A percentile compares a stretch with the other conserved stretches of the same genome.
Evolutionary conservation across 2,797 vertebrate species (phyloP).

Genomic region (Sternotherus odoratus): DNA sequence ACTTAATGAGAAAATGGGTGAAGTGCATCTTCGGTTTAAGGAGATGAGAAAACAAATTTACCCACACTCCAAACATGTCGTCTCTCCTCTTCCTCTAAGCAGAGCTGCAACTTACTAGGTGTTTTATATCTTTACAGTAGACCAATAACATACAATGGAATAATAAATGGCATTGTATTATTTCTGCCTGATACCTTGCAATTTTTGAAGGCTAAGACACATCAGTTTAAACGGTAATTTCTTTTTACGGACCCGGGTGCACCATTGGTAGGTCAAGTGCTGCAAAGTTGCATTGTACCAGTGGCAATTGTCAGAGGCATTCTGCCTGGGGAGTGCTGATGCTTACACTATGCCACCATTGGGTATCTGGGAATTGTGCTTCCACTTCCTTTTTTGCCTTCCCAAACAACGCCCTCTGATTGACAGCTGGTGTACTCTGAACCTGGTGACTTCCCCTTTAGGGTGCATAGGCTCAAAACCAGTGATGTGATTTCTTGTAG

Average conservation of each 20-base stretch:
- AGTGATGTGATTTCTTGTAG: not conserved
- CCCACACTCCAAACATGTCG: not conserved
- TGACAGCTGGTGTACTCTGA: not conserved
- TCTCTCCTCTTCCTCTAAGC: not conserved
- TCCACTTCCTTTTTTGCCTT: not conserved
- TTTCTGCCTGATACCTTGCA: no score
- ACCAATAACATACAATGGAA: not conserved
- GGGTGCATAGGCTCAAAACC: accelerated
- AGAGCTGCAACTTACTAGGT: not conserved
- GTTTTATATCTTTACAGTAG: not conserved
- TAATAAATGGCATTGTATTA: not conserved
- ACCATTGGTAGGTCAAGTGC: not conserved
- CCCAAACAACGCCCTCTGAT: accelerated
- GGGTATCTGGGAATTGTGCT: no score
- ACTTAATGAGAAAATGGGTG: not conserved
- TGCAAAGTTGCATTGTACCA: no score
- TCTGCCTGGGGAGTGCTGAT: no score
- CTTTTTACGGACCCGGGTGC: no score
- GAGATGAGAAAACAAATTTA: not conserved
- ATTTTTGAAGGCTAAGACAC: no score
- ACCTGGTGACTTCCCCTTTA: accelerated
- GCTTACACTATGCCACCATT: no score
- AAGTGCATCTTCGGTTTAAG: not conserved
- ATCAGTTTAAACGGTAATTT: no score
- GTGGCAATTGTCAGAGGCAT: no score